Evolutionary conservation across 2,113 vertebrate genomes (phyloP), one percentile per base, ranked within the genome.

Genomic region (Leptodactylus fuscus): DNA sequence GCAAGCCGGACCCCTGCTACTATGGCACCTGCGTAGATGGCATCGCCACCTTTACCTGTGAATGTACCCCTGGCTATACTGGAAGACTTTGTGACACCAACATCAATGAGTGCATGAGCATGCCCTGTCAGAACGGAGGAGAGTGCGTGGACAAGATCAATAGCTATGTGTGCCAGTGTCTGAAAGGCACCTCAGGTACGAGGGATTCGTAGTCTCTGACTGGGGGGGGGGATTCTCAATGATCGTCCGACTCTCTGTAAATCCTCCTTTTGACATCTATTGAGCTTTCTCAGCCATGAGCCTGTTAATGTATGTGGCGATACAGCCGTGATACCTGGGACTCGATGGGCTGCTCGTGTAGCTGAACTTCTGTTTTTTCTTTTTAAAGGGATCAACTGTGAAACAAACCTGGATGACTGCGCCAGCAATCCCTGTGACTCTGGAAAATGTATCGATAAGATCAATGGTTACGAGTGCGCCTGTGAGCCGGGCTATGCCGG

Each of bases 101-200:
- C 92, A 95, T 99, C 89, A 96, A 98, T 0, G 97, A 99, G 90
- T 99, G 98, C 86, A 93, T 96, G 87, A 98, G 97, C 89, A 96
- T 96, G 91, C 98, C 98, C 0, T 98, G 98, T 91, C 95, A 95
- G 85, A 97, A 98, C 0, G 96, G 97, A 0, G 97, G 96, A 13
- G 95, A 95, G 87, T 99, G 98, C 88, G 96, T 96, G 91, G 97
- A 99, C 92, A 89, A 92, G 0, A 93, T 95, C 90, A 96, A 98
- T 0, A 74, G 90, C 76, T 98, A 98, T 92, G 81, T 93, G 67
- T 98, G 97, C 89, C 87, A 91, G 88, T 98, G 98, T 90, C 96
- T 94, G 76, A 96, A 95, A 89, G 98, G 98, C 65, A 98, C 98
- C 83, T 91, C 94, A 15, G 98, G 98, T 98, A 89, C 87, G 83